These are phyloP conservation scores for Eulemur rufifrons DNA, from an alignment of 2,113 vertebrate species.

Conservation along the genomic window DNA sequence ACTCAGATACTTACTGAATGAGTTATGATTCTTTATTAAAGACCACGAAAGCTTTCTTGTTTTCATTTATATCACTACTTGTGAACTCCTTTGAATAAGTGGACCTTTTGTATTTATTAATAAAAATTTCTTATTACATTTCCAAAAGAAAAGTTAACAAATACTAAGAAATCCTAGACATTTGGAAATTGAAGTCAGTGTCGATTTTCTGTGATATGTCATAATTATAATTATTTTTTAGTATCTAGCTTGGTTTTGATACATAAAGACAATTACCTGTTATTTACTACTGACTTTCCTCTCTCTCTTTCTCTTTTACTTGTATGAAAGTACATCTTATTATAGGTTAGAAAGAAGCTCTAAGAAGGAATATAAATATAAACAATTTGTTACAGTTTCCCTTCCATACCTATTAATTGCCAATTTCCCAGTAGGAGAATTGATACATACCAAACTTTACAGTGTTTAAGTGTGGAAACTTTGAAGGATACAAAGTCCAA, in stretches of 20 bases:
- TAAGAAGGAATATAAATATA: neutral
- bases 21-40: neutral
- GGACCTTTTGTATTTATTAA: neutral
- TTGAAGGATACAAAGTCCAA: neutral
- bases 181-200: neutral
- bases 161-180: neutral
- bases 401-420: neutral
- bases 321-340: neutral
- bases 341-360: slow-evolving; percentile 10
- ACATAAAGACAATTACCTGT: neutral
- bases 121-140: neutral
- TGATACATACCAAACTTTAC: neutral
- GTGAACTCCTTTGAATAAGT: slow-evolving; percentile 25
- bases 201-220: neutral
- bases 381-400: neutral
- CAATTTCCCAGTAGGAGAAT: neutral
- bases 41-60: neutral
- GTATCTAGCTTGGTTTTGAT: slow-evolving; percentile 4
- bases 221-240: neutral
- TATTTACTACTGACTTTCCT: neutral
- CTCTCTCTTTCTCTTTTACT: neutral
- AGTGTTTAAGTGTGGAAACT: neutral
- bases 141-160: neutral
- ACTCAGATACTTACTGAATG: neutral
- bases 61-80: neutral